Percentiles rank a stretch among this genome's conserved stretches.
phyloP scores from a whole-genome alignment of 2,797 vertebrate species.

The Enteromius viviparus region DNA sequence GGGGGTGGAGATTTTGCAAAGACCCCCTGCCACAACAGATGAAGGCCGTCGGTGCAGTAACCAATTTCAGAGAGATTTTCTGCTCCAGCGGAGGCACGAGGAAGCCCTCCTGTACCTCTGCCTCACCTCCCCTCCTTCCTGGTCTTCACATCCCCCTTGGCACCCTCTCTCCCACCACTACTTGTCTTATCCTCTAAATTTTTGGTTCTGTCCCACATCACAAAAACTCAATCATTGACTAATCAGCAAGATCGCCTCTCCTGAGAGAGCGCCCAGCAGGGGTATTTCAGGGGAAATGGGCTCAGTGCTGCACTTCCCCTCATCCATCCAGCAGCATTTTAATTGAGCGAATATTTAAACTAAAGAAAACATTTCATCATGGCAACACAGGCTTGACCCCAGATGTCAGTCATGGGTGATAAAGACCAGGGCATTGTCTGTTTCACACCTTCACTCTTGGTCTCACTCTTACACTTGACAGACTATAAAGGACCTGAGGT shows the following conservation, averaged over 20 bases:
- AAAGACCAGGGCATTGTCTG: conserved; percentile 40
- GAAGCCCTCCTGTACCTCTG: conserved; percentile 69
- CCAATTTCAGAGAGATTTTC: conserved; percentile 86
- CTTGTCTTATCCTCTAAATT: background rate
- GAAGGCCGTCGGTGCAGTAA: conserved; percentile 78
- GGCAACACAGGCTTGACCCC: conserved; percentile 27
- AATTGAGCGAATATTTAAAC: conserved; percentile 28
- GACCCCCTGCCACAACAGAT: conserved; percentile 73
- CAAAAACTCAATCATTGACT: conserved; percentile 57
- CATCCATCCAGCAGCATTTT: conserved; percentile 11
- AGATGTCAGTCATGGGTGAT: conserved; percentile 18
- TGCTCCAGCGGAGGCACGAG: conserved; percentile 82
- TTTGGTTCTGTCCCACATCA: conserved; percentile 25
- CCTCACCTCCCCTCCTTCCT: conserved; percentile 17
- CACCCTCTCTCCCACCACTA: conserved; percentile 25
- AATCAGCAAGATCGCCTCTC: conserved; percentile 69
- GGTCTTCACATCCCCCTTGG: conserved; percentile 33
- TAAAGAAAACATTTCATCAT: conserved; percentile 29
- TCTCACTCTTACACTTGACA: conserved; percentile 18
- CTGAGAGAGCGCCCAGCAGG: conserved; percentile 62
- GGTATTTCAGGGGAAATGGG: conserved; percentile 54
- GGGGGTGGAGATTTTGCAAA: conserved; percentile 34
- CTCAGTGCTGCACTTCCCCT: background rate
- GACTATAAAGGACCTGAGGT: background rate
- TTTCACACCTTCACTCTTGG: conserved; percentile 44